Conservation (phyloP, 2,888 invertebrate genomes). For the Idaea straminata region DNA sequence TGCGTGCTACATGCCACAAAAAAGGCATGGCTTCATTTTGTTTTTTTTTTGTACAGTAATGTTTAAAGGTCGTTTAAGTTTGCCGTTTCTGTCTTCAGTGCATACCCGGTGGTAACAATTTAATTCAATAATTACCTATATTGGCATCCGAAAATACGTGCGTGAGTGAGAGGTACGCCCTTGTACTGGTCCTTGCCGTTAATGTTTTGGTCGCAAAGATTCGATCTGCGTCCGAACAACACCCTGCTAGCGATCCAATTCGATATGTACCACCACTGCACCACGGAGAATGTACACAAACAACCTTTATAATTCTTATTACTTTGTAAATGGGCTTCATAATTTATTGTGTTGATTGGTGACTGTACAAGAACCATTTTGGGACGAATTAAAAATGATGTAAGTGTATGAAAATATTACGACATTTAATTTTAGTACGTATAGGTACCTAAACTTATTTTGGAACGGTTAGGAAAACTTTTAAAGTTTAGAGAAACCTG, state of each 20-base stretch:
- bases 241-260: constrained; percentile 43
- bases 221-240: constrained; percentile 32
- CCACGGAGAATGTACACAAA: constrained; percentile 54
- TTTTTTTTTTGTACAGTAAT: constrained; percentile 14
- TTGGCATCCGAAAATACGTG: constrained; percentile 55
- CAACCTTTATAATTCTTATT: constrained; percentile 41
- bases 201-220: constrained; percentile 56
- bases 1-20: constrained; percentile 1
- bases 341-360: no score
- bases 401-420: no score
- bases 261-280: constrained; percentile 34
- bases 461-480: no score
- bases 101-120: constrained; percentile 42
- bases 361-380: no score
- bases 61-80: constrained; percentile 25
- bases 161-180: constrained; percentile 75
- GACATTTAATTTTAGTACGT: no score
- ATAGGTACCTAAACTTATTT: no score
- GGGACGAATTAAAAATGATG: no score
- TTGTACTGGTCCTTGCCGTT: constrained; percentile 61
- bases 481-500: no score
- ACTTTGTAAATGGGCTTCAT: constrained; percentile 16
- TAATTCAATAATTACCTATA: constrained; percentile 49
- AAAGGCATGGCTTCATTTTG: background rate
- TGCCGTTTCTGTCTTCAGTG: constrained; percentile 31